Base-by-base conservation (phyloP, 2,888 invertebrate species). In the Stenoptilia bipunctidactyla region DNA sequence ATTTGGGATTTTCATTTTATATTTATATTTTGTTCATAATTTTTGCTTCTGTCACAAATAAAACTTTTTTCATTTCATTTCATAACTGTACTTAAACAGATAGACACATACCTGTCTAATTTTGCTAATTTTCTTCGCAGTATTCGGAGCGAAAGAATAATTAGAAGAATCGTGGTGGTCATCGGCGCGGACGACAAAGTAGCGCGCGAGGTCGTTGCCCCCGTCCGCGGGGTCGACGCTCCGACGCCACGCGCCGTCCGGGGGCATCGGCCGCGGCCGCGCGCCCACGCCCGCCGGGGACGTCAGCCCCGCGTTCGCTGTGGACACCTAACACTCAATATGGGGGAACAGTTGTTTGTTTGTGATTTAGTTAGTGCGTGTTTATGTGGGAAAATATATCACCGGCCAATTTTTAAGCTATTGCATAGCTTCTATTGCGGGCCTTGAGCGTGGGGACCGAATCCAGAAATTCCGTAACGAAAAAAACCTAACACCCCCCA, bases 201-300 rank as follows among this genome's bases (percentile, higher is more conserved):
- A 91, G 15, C 60, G 56, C 45, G 59, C 56, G 20, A 51, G 62
- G 10, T 36, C 39, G 13, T 38, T 47, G 13, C 51, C 47, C 8
- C 38, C 44, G 25, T 2, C 27, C 6, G 45, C 52, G 3, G 62
- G 64, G 13, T 64, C 61, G 37, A 71, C 62, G 36, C 61, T 69
- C 1, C 66, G 63, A 9, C n/a, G 34, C 66, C 69, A 0, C 58
- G 56, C 41, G 50, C 40, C 2, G 48, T 56, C 12, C 62, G 64
- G 30, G 0, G 58, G 51, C 30, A 90, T 69, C 1, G 91, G 90
- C 50, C 89, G 87, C 0, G 93, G 93, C 38, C 91, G 79, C 61
- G 90, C 90, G 0, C 93, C 93, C 43, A 93, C 89, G 0, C 92
- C 92, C 4, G 85, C 72, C 0, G 93, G 93, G 55, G 91, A 90